These are phyloP conservation scores for Imbricaverruca yamaguchii DNA, from an alignment of 2,888 invertebrate genomes.

Conservation along the genomic window DNA sequence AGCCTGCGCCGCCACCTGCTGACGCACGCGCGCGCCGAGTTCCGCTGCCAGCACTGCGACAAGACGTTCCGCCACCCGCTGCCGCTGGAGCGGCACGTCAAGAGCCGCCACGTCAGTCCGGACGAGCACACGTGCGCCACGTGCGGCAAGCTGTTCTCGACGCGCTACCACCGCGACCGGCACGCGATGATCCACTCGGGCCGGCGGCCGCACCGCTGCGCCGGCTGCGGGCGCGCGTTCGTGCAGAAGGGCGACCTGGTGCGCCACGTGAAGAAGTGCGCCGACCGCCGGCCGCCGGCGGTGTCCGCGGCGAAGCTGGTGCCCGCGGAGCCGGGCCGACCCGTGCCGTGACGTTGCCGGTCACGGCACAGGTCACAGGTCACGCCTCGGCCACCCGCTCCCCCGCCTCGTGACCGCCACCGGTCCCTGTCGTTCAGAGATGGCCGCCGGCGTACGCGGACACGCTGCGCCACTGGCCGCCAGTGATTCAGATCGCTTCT, in stretches of 20 bases:
- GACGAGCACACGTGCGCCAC: background rate
- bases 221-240: background rate
- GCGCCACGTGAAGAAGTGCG: background rate
- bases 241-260: constrained; percentile 7
- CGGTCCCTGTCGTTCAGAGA: no score
- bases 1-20: background rate
- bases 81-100: background rate
- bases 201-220: constrained; percentile 3
- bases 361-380: no score
- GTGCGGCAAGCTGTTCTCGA: constrained; percentile 1
- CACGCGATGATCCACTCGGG: constrained; percentile 12
- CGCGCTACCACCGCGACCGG: constrained; percentile 7
- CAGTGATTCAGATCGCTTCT: no score
- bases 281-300: background rate
- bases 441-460: no score
- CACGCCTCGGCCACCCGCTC: no score
- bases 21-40: background rate
- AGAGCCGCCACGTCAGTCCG: background rate
- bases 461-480: no score
- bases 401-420: no score
- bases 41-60: background rate
- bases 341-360: no score
- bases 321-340: background rate
- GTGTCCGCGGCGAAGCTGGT: background rate
- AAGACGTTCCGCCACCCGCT: constrained; percentile 8